phyloP scores from a whole-genome alignment of 2,797 vertebrate species.

The Chelonia mydas region DNA sequence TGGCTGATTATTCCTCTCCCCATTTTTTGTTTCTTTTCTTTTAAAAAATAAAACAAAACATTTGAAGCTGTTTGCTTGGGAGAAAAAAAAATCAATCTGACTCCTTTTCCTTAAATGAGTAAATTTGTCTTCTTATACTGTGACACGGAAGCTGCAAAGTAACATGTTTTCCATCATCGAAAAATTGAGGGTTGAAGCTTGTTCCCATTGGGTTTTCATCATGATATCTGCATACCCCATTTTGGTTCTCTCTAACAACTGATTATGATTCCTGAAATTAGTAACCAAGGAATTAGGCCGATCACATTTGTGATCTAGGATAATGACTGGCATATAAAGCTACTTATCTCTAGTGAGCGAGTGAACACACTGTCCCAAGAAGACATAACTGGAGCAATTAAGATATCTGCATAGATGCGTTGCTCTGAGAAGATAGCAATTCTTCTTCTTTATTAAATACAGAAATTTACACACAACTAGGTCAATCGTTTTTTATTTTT shows the following conservation, averaged over 20 bases:
- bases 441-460: neutral
- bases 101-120: neutral
- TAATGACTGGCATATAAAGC: neutral
- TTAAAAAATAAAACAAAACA: neutral
- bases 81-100: neutral
- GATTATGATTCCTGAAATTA: neutral
- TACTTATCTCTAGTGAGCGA: slow-evolving; percentile 15
- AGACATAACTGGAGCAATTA: neutral
- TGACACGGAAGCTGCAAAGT: neutral
- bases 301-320: neutral
- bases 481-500: neutral
- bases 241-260: neutral
- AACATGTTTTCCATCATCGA: neutral
- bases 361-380: neutral
- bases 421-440: neutral
- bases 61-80: neutral
- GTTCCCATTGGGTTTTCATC: neutral
- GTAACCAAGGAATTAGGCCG: neutral
- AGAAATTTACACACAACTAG: neutral
- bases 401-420: neutral
- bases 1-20: neutral
- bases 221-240: neutral
- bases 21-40: neutral
- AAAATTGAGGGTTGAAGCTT: neutral
- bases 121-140: neutral